These are phyloP conservation scores for Leptopilina drosophilae DNA, from an alignment of 2,888 invertebrate species.

Conservation along the genomic window DNA sequence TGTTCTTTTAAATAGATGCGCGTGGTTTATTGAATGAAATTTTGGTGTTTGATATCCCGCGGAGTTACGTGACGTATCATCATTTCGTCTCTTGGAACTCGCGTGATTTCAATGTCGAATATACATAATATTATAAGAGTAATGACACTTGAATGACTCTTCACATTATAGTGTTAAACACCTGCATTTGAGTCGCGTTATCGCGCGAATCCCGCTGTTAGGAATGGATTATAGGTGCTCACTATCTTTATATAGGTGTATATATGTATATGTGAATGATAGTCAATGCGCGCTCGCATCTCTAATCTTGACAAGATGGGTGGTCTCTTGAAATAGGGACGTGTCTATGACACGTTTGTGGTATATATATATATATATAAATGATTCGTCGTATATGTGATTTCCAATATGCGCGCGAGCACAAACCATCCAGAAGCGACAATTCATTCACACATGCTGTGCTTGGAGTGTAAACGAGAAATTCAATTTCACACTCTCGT, in stretches of 20 bases:
- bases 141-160: conserved; percentile 75
- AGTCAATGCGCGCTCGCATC: conserved; percentile 49
- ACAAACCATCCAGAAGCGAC: conserved; percentile 34
- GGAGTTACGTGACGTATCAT: conserved; percentile 49
- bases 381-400: conserved; percentile 51
- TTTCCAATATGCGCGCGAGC: conserved; percentile 12
- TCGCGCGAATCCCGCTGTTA: conserved; percentile 72
- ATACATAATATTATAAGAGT: conserved; percentile 64
- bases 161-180: conserved; percentile 66
- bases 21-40: conserved; percentile 37
- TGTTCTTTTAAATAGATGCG: conserved; percentile 33
- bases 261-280: conserved; percentile 61
- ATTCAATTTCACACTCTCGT: conserved; percentile 30
- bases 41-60: conserved; percentile 44
- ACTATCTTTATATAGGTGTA: conserved; percentile 31
- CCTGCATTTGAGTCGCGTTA: conserved; percentile 73
- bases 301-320: conserved; percentile 64
- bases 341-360: conserved; percentile 54
- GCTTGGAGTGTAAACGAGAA: neutral
- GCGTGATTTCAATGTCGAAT: conserved; percentile 48
- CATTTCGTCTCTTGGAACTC: conserved; percentile 45
- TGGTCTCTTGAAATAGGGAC: conserved; percentile 66
- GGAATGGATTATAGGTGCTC: conserved; percentile 62
- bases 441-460: conserved; percentile 38
- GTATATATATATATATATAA: conserved; percentile 29